A percentile compares a stretch with the other conserved stretches of the same genome.
phyloP scores from a whole-genome alignment of 64 coral and sea anemone genomes.

The Trachythela sp. region DNA sequence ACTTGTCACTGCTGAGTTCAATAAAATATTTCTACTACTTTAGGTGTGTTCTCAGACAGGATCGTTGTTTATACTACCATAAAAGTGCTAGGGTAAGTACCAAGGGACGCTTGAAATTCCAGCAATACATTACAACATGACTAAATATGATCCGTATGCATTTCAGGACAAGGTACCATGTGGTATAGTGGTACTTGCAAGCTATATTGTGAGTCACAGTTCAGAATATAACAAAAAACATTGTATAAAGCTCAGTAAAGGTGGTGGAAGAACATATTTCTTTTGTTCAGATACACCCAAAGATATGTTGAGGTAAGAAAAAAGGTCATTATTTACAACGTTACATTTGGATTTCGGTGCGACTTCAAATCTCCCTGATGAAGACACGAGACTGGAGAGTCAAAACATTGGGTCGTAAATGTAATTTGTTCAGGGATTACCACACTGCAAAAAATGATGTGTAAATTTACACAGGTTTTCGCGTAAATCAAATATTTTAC shows the following conservation, averaged over 20 bases:
- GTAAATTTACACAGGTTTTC: no score
- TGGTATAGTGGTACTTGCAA: conserved; percentile 73
- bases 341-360: not conserved
- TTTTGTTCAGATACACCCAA: conserved; percentile 55
- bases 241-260: conserved; percentile 91
- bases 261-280: conserved; percentile 76
- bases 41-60: conserved; percentile 45
- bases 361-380: no score
- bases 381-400: no score
- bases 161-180: conserved; percentile 65
- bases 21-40: not conserved
- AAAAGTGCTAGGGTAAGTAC: conserved; percentile 44
- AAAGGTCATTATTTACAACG: not conserved
- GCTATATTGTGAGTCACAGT: conserved; percentile 81
- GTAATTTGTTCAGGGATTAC: no score
- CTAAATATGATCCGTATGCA: not conserved
- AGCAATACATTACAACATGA: no score
- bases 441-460: no score
- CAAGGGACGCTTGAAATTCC: not conserved
- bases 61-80: conserved; percentile 90
- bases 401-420: no score
- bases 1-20: no score
- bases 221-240: conserved; percentile 61
- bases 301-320: conserved; percentile 63
- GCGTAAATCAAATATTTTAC: no score